Conservation (phyloP, 2,888 invertebrate genomes). For the Pyrgus malvae region DNA sequence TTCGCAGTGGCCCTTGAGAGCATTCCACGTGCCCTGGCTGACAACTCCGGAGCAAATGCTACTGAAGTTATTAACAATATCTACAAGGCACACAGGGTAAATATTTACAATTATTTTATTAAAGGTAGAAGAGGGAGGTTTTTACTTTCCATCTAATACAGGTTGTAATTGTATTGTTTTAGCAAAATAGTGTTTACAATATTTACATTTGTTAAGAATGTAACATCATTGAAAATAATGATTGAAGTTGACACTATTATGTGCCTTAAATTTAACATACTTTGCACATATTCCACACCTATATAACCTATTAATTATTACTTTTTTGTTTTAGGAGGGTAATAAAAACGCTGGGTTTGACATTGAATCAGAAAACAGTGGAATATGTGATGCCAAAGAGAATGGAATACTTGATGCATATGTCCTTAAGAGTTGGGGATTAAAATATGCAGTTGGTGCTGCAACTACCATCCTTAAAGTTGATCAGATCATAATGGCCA, state of each 20-base stretch:
- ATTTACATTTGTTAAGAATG: too few relatives aligned
- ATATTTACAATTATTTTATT: background rate
- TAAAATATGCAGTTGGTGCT: constrained; percentile 97
- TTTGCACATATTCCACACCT: too few relatives aligned
- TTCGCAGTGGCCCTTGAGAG: constrained; percentile 94
- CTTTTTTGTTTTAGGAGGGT: constrained; percentile 80
- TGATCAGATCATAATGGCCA: constrained; percentile 99
- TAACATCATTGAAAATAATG: too few relatives aligned
- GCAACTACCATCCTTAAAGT: constrained; percentile 96
- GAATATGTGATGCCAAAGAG: constrained; percentile 88
- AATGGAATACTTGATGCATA: constrained; percentile 92
- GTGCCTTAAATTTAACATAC: too few relatives aligned
- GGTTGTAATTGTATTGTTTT: too few relatives aligned
- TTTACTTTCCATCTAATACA: too few relatives aligned
- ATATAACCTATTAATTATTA: background rate
- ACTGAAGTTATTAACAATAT: constrained; percentile 94
- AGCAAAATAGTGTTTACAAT: too few relatives aligned
- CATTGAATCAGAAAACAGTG: constrained; percentile 89
- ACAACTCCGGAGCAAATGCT: constrained; percentile 95
- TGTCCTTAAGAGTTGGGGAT: constrained; percentile 93
- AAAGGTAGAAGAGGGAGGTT: too few relatives aligned
- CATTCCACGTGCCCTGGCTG: constrained; percentile 95
- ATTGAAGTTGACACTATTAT: too few relatives aligned
- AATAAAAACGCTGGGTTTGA: constrained; percentile 92
- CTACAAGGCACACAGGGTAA: constrained; percentile 93